Evolutionary conservation across 1,140 invertebrate genomes (phyloP), one percentile per base, ranked within the genome.

Genomic region (Drosophila obscura): DNA sequence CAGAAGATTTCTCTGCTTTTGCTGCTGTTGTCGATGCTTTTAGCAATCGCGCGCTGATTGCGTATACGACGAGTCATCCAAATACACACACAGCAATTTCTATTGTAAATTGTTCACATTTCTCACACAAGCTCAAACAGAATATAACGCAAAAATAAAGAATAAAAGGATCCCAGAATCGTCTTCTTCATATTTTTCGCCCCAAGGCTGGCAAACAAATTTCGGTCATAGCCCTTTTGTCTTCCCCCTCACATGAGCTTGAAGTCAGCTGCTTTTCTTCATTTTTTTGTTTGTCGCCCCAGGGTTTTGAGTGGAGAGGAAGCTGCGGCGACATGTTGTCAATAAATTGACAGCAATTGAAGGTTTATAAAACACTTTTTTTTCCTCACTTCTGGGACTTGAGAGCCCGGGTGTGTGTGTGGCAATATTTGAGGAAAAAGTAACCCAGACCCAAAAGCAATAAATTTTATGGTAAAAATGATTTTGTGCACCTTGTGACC

Each of bases 321-420:
- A 75, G 74, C 60, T 69, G 72, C 64, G 77, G 83, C 82, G 79
- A 75, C 84, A 88, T 88, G 80, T 73, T 88, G 84, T 88, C 83
- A 88, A 88, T 88, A 88, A 88, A 88, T 88, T 88, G 83, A 88
- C 83, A 88, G 83, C 84, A 88, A 88, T 88, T 88, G 83, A 88
- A 89, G 83, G 83, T 89, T 88, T 83, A 88, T 87, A 88, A 88
- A 88, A 88, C 83, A 89, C 83, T 88, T 89, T 88, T 83, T 83
- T 64, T 79, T 55, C 49, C 60, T 63, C 55, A 63, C 50, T 41
- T 63, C 52, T 41, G 24, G 46, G 50, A 43, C 52, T 44, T 24
- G 22, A 3, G 22, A 4, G 22, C 4, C 22, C 28, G 16, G 56
- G 31, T 39, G 50, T 55, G 62, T 73, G 77, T 72, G 77, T 58